Evolutionary conservation across 2,113 vertebrate species (phyloP), one percentile per base, ranked within the genome.

Genomic region (Pangasianodon gigas): DNA sequence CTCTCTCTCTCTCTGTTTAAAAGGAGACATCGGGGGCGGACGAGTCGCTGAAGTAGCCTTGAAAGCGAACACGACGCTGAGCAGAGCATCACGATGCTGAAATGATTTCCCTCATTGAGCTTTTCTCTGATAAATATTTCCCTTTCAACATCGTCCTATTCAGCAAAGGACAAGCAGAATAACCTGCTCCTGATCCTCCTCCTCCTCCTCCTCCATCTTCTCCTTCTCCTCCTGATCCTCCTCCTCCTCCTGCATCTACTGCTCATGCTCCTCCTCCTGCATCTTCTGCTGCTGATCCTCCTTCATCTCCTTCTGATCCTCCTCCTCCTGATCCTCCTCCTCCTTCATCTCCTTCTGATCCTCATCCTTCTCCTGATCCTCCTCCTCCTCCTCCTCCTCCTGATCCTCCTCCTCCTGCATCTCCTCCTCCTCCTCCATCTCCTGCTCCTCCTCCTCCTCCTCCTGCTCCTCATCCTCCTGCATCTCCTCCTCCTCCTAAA

Each of bases 11-110:
- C 19, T 77, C 19, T 77, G 6, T 46, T n/a, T 52, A 29, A 65
- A 86, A 90, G 86, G 44, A 90, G 87, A 88, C 14, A 52, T 71
- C 74, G 62, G 91, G 89, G 91, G 91, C 87, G 77, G 89, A 86
- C 62, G 81, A 67, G 37, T 87, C 74, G 52, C 85, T 51, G 54
- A 85, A 88, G 77, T 87, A 79, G 84, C 91, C 91, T 90, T 91
- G 91, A 90, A 90, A 46, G 82, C 77, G 86, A 81, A 24, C 74
- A 48, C 60, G 69, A 88, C 46, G 80, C 84, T 46, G 88, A 51
- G 44, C 48, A 46, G 48, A 79, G 60, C 56, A 46, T 67, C 60
- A 51, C 24, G 3, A 77, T 3, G 71, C 52, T 26, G 21, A 71
- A 71, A 84, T 75, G 16, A 83, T 81, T 89, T 84, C n/a, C 48